Conservation (phyloP, 1,140 invertebrate species). For the Trichonephila clavipes region DNA sequence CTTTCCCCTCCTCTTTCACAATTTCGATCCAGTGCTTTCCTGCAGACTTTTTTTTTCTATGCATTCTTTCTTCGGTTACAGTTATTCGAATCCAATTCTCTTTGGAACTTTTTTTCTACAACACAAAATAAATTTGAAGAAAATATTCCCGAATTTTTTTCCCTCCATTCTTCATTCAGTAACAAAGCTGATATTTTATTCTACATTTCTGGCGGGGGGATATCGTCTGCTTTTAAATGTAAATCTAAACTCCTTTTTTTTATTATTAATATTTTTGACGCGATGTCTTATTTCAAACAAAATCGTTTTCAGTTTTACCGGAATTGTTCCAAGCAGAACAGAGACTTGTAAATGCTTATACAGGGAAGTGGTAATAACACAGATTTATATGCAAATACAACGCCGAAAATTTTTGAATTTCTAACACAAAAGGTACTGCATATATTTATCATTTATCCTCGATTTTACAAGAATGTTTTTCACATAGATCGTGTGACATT, state of each 20-base stretch:
- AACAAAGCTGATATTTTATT: constrained; percentile 20
- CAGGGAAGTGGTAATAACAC: neutral
- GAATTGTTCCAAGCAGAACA: neutral
- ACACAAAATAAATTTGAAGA: neutral
- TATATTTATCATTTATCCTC: neutral
- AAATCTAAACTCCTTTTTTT: neutral
- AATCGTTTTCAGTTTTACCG: neutral
- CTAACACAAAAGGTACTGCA: neutral
- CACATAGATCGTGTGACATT: too few species aligned
- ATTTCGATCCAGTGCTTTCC: constrained; percentile 21
- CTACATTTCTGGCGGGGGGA: neutral
- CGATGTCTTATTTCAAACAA: neutral
- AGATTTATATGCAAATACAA: neutral
- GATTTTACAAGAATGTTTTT: too few species aligned
- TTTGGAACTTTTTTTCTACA: neutral
- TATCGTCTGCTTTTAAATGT: constrained; percentile 5
- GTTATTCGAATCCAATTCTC: constrained; percentile 21
- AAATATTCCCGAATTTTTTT: neutral
- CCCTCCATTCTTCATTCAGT: neutral
- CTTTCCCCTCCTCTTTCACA: neutral
- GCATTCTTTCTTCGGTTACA: constrained; percentile 10
- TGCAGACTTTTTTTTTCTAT: neutral
- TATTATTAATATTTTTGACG: neutral
- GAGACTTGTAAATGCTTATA: neutral
- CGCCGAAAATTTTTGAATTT: neutral